These are phyloP conservation scores for Aethes cnicana DNA, from an alignment of 2,888 invertebrate species.

Conservation along the genomic window DNA sequence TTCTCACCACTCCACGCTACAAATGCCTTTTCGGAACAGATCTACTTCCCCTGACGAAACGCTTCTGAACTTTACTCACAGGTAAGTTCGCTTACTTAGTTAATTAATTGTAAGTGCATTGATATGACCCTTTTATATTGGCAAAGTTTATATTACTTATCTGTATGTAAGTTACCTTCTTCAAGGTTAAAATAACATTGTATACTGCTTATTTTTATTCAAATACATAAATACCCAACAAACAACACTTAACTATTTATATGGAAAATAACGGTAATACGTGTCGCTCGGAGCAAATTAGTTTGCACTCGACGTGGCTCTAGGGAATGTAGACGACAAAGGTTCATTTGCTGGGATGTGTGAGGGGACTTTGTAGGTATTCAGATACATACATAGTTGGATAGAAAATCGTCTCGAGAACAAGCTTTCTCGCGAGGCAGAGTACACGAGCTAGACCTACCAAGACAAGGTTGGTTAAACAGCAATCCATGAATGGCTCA, in stretches of 20 bases:
- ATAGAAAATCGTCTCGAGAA: conserved; percentile 20
- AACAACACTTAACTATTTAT: conserved; percentile 20
- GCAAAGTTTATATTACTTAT: too few species aligned
- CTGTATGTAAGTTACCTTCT: too few species aligned
- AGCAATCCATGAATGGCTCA: conserved; percentile 61
- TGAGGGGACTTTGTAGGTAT: conserved; percentile 9
- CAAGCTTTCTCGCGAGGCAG: conserved; percentile 15
- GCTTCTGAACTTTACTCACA: too few species aligned
- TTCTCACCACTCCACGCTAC: too few species aligned
- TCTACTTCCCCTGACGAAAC: too few species aligned
- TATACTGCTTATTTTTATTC: too few species aligned
- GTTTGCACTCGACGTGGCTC: conserved; percentile 31
- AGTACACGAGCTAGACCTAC: neutral
- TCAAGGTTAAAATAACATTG: too few species aligned
- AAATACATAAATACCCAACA: conserved; percentile 7
- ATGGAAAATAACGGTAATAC: conserved; percentile 31
- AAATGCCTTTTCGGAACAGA: too few species aligned
- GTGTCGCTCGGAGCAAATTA: conserved; percentile 29
- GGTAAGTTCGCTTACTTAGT: too few species aligned
- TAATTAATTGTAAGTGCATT: too few species aligned
- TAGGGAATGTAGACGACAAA: conserved; percentile 27
- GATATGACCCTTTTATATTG: too few species aligned
- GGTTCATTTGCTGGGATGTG: conserved; percentile 29
- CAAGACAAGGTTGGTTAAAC: conserved; percentile 32
- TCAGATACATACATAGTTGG: conserved; percentile 14